These are phyloP conservation scores for Heloderma charlesbogerti DNA, from an alignment of 2,113 vertebrate genomes.

Conservation along the genomic window DNA sequence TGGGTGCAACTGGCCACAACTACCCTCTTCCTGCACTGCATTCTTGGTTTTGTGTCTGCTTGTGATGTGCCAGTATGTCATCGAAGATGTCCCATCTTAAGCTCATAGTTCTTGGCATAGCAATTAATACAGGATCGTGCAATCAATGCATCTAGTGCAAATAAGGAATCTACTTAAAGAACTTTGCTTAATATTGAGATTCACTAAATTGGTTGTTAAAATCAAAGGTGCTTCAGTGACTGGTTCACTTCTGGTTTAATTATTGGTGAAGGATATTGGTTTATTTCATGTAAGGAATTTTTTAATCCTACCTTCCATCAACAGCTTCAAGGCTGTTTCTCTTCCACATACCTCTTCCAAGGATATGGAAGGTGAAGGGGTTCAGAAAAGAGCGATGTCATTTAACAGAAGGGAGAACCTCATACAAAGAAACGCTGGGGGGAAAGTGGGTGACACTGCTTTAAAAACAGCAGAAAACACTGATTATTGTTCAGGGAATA, in stretches of 20 bases:
- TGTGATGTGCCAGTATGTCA: not conserved
- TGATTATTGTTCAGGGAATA: slow-evolving; percentile 24
- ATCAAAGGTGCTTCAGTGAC: not conserved
- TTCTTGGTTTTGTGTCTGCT: not conserved
- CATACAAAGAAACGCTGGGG: not conserved
- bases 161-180: not conserved
- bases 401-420: not conserved
- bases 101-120: not conserved
- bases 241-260: not conserved
- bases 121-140: too few relatives aligned
- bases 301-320: not conserved
- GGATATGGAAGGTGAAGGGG: slow-evolving; percentile 12
- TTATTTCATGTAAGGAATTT: not conserved
- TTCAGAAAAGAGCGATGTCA: slow-evolving; percentile 21
- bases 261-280: not conserved
- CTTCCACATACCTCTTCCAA: slow-evolving; percentile 14
- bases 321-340: not conserved
- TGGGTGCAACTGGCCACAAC: too few relatives aligned
- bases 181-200: not conserved
- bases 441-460: not conserved
- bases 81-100: not conserved
- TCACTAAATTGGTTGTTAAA: not conserved
- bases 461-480: not conserved
- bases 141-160: not conserved
- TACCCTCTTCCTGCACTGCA: not conserved